These are phyloP conservation scores for Pseudachorutes palmiensis DNA, from an alignment of 1,140 invertebrate species.

Conservation along the genomic window DNA sequence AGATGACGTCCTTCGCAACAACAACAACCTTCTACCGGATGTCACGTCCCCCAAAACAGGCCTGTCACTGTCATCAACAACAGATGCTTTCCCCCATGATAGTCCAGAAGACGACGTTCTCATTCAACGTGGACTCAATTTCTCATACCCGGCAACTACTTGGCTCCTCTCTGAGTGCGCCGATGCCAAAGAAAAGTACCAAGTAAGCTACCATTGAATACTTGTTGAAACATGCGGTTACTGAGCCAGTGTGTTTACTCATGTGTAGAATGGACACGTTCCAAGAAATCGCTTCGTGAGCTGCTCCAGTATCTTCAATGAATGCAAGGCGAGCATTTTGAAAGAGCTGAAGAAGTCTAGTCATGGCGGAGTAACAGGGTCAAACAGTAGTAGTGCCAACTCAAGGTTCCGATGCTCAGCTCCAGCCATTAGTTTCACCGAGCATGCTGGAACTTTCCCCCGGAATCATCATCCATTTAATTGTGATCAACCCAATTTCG, in stretches of 20 bases:
- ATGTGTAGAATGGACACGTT: slow-evolving; percentile 11
- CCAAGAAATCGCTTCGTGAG: slow-evolving; percentile 25
- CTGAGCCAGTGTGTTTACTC: slow-evolving; percentile 12
- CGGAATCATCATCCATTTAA: background rate
- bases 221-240: no score
- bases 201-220: no score
- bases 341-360: slow-evolving; percentile 28
- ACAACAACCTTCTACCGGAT: slow-evolving; percentile 16
- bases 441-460: background rate
- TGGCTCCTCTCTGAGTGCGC: slow-evolving; percentile 29
- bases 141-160: slow-evolving; percentile 26
- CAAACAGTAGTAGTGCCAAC: background rate
- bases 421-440: slow-evolving; percentile 31
- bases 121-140: background rate
- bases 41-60: background rate
- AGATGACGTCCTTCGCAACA: background rate
- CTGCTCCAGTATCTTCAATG: slow-evolving; percentile 30
- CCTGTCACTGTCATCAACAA: background rate
- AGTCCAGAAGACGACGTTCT: background rate
- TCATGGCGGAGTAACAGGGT: background rate
- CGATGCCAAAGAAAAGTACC: slow-evolving; percentile 14
- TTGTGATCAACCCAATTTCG: slow-evolving; percentile 1
- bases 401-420: slow-evolving; percentile 25
- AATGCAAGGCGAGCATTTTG: slow-evolving; percentile 30
- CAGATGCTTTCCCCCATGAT: background rate